Percentiles rank a stretch among this genome's conserved stretches.
These are phyloP conservation scores for Drosophila erecta DNA, from an alignment of 1,140 invertebrate genomes.

Conservation along the genomic window DNA sequence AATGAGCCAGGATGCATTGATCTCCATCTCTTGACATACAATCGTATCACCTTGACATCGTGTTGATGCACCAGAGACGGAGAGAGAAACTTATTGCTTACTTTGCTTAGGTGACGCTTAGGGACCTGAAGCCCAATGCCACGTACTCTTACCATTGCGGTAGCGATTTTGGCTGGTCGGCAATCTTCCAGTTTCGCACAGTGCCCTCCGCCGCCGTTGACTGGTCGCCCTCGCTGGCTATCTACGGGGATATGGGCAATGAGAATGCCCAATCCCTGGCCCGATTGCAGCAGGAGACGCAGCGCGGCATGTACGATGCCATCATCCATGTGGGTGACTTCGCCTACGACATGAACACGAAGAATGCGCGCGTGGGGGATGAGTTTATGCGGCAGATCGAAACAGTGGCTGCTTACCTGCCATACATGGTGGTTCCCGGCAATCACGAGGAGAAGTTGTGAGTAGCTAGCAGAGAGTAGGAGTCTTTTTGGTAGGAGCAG, in stretches of 20 bases:
- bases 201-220: slow-evolving; percentile 85
- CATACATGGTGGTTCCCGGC: slow-evolving; percentile 96
- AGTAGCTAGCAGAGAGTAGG: slow-evolving; percentile 80
- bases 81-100: slow-evolving; percentile 5
- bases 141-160: slow-evolving; percentile 94
- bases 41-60: not conserved
- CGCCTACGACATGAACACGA: slow-evolving; percentile 96
- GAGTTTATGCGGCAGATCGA: slow-evolving; percentile 96
- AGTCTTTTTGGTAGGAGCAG: not conserved
- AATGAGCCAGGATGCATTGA: not conserved
- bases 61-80: not conserved
- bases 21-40: not conserved
- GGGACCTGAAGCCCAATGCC: slow-evolving; percentile 86
- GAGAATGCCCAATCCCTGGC: slow-evolving; percentile 93
- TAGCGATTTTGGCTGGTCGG: slow-evolving; percentile 92
- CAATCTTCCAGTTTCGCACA: slow-evolving; percentile 91
- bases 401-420: slow-evolving; percentile 93
- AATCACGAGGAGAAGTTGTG: slow-evolving; percentile 96
- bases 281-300: slow-evolving; percentile 92
- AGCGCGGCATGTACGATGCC: slow-evolving; percentile 92
- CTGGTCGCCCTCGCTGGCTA: slow-evolving; percentile 93
- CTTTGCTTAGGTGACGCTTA: slow-evolving; percentile 86
- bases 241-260: slow-evolving; percentile 97
- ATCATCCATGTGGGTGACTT: slow-evolving; percentile 98
- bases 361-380: slow-evolving; percentile 93